Conservation (phyloP, 2,888 invertebrate species). For the Yponomeuta sedellus region DNA sequence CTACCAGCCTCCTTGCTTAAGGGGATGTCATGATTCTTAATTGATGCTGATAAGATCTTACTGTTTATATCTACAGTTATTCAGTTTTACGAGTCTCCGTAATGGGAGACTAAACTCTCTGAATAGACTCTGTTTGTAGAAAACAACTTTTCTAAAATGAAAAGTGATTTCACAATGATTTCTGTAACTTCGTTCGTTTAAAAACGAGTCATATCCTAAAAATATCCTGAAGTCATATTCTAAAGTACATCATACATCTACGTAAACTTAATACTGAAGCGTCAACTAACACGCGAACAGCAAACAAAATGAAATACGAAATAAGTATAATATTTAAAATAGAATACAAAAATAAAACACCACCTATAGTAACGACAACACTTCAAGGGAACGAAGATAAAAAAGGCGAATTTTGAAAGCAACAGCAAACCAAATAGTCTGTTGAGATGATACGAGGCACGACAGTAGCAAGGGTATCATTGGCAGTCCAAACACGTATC, state of each 20-base stretch:
- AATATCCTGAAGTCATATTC: too few relatives aligned
- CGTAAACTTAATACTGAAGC: too few relatives aligned
- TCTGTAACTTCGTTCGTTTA: too few relatives aligned
- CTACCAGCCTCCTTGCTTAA: slow-evolving; percentile 50
- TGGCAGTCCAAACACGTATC: slow-evolving; percentile 50
- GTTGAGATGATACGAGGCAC: slow-evolving; percentile 38
- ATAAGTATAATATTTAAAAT: neutral
- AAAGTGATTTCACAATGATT: too few relatives aligned
- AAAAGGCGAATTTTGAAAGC: slow-evolving; percentile 32
- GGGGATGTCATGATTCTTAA: slow-evolving; percentile 53
- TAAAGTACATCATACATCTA: too few relatives aligned
- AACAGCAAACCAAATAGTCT: slow-evolving; percentile 44
- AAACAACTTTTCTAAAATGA: too few relatives aligned
- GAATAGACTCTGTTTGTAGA: neutral
- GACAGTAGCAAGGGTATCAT: slow-evolving; percentile 45
- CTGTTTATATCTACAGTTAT: neutral
- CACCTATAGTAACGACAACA: neutral
- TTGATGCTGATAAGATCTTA: slow-evolving; percentile 49
- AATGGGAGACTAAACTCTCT: neutral
- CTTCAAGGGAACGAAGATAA: slow-evolving; percentile 22
- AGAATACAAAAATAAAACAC: neutral
- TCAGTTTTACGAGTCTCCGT: neutral
- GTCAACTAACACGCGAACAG: too few relatives aligned
- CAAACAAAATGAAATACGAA: neutral
- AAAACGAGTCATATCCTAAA: too few relatives aligned